phyloP scores from a whole-genome alignment of 2,113 vertebrate species.

The Coptodon rendalli region DNA sequence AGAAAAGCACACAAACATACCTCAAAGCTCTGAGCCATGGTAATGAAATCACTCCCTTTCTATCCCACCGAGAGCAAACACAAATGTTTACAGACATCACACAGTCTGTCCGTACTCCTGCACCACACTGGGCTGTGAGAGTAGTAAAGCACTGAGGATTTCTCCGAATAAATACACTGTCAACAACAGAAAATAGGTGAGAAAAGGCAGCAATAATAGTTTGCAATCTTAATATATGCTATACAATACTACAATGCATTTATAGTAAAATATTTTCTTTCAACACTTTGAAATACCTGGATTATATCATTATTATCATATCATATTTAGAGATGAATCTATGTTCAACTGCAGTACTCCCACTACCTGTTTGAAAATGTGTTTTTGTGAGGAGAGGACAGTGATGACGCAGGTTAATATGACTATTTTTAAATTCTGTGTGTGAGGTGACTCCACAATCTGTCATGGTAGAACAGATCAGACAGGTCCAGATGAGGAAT shows the following conservation, averaged over 20 bases:
- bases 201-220: neutral
- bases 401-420: neutral
- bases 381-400: neutral
- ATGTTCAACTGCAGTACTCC: neutral
- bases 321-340: neutral
- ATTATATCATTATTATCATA: neutral
- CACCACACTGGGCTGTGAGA: slow-evolving; percentile 49
- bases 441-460: neutral
- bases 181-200: neutral
- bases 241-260: neutral
- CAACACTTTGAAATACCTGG: neutral
- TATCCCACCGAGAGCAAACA: slow-evolving; percentile 62
- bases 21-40: slow-evolving; percentile 70
- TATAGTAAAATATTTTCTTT: neutral
- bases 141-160: slow-evolving; percentile 1
- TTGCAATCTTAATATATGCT: neutral
- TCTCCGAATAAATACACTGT: slow-evolving; percentile 1
- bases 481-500: neutral
- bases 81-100: slow-evolving; percentile 72
- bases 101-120: slow-evolving; percentile 56
- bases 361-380: neutral
- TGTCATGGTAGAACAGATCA: neutral
- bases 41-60: slow-evolving; percentile 74
- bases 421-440: neutral
- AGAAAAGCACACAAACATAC: slow-evolving; percentile 70